Conservation (phyloP, 37 sponge, comb jelly and placozoan genomes). For the Mnemiopsis leidyi region DNA sequence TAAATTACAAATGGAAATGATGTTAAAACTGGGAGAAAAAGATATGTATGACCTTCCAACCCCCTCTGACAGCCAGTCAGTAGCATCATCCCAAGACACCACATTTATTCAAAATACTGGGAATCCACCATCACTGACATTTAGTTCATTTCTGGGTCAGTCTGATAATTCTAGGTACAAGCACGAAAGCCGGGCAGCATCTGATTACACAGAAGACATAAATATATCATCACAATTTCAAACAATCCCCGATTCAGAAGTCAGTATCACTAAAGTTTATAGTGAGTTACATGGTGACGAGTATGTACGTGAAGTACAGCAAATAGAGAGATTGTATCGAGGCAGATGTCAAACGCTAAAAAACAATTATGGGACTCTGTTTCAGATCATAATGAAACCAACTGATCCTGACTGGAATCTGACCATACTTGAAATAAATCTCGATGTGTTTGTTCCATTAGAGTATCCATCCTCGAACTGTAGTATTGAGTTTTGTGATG, state of each 20-base stretch:
- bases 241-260: not conserved
- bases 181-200: not conserved
- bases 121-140: constrained; percentile 24
- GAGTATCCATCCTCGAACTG: not conserved
- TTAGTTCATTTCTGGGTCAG: not conserved
- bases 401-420: constrained; percentile 63
- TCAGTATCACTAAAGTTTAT: not conserved
- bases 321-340: constrained; percentile 7
- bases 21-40: not conserved
- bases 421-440: constrained; percentile 2
- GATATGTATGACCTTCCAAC: constrained; percentile 62
- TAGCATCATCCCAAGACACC: not conserved
- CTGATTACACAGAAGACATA: not conserved
- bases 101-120: not conserved
- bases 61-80: not conserved
- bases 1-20: constrained; percentile 1
- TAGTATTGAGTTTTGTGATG: constrained; percentile 56
- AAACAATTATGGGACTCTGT: not conserved
- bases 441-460: constrained; percentile 39
- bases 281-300: not conserved
- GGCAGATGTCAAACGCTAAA: not conserved
- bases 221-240: not conserved
- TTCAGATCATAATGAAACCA: constrained; percentile 29
- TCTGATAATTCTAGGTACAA: not conserved
- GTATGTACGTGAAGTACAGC: constrained; percentile 9